phyloP scores from a whole-genome alignment of 2,888 invertebrate genomes.

The Tipula helvola region DNA sequence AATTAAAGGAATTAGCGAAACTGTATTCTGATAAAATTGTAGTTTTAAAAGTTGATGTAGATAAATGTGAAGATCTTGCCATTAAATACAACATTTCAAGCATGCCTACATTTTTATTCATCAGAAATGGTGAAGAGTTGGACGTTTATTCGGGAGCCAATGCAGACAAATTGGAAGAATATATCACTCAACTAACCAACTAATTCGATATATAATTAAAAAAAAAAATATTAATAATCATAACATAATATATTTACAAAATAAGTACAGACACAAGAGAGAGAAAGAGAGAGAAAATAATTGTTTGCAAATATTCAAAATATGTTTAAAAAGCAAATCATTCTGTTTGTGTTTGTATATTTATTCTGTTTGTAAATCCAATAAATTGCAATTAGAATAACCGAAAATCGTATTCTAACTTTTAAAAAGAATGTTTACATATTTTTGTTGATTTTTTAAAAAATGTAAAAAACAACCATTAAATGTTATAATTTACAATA shows the following conservation, averaged over 20 bases:
- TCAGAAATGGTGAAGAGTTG: constrained; percentile 56
- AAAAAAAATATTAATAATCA: background rate
- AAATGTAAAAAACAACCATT: background rate
- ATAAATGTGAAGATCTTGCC: constrained; percentile 73
- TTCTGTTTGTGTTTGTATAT: background rate
- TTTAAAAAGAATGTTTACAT: background rate
- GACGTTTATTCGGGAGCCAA: constrained; percentile 71
- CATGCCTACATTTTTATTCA: constrained; percentile 84
- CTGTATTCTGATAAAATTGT: constrained; percentile 43
- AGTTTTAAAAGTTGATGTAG: constrained; percentile 67
- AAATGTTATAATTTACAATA: background rate
- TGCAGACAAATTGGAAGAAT: constrained; percentile 50
- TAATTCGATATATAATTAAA: background rate
- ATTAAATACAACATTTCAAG: constrained; percentile 65
- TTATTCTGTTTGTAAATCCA: background rate
- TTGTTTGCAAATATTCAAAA: background rate
- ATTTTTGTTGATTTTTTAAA: background rate
- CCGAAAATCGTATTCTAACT: background rate
- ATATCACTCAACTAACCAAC: constrained; percentile 40
- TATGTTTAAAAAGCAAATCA: background rate
- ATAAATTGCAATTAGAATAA: background rate
- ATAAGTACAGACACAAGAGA: background rate
- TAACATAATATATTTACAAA: background rate
- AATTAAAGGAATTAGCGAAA: constrained; percentile 56
- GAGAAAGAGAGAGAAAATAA: background rate